These are phyloP conservation scores for Parasteatoda tepidariorum DNA, from an alignment of 1,140 invertebrate genomes.

Conservation along the genomic window DNA sequence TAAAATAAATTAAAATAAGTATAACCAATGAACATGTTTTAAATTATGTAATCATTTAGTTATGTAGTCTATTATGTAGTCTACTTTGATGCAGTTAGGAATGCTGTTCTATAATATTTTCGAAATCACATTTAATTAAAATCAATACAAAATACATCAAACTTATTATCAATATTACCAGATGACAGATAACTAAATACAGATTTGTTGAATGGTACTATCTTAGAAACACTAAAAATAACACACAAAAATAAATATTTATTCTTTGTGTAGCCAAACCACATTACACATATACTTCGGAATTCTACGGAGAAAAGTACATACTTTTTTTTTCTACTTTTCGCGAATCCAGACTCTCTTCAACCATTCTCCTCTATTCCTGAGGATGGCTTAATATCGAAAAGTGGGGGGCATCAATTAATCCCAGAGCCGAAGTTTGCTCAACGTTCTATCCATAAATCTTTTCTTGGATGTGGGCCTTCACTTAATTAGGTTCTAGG, in stretches of 20 bases:
- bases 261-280: neutral
- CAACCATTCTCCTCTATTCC: neutral
- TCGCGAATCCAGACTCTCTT: neutral
- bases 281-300: neutral
- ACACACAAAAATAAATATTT: neutral
- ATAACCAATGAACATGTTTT: too few species aligned
- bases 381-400: neutral
- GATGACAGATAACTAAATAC: too few species aligned
- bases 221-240: too few species aligned
- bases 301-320: neutral
- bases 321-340: neutral
- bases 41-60: too few species aligned
- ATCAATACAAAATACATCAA: too few species aligned
- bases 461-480: neutral
- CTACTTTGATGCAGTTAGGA: too few species aligned
- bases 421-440: conserved; percentile 11
- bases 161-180: too few species aligned
- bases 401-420: conserved; percentile 11
- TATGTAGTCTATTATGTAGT: too few species aligned
- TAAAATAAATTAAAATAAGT: too few species aligned
- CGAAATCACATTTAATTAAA: too few species aligned
- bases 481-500: conserved; percentile 18
- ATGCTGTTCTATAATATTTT: too few species aligned
- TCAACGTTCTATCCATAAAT: neutral
- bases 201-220: too few species aligned